Evolutionary conservation across 2,888 invertebrate genomes (phyloP).

Genomic region (Lasius platythorax): DNA sequence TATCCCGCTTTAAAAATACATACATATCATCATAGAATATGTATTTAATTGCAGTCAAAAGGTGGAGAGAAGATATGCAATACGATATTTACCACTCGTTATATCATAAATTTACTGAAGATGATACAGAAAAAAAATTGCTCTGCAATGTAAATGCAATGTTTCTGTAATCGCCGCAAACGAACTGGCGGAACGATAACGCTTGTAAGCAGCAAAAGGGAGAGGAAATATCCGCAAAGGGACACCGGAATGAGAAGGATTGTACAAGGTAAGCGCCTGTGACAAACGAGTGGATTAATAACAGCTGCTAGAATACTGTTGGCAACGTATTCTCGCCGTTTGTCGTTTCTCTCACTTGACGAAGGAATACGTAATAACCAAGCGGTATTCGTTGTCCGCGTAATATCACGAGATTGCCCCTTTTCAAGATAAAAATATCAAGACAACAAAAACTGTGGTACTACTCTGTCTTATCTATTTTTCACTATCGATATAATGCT

Average conservation of each 20-base stretch:
- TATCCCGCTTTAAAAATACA: not conserved
- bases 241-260: slow-evolving; percentile 60
- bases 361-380: slow-evolving; percentile 62
- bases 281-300: slow-evolving; percentile 81
- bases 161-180: slow-evolving; percentile 57
- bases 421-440: not conserved
- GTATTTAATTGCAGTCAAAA: slow-evolving; percentile 8
- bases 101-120: slow-evolving; percentile 17
- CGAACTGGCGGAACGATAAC: slow-evolving; percentile 50
- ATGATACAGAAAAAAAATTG: slow-evolving; percentile 37
- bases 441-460: not conserved
- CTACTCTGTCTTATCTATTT: slow-evolving; percentile 21
- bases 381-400: slow-evolving; percentile 57
- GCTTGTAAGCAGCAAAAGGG: slow-evolving; percentile 24
- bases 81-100: slow-evolving; percentile 17
- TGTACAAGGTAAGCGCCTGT: slow-evolving; percentile 72
- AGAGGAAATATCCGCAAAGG: slow-evolving; percentile 46
- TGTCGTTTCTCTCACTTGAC: slow-evolving; percentile 61
- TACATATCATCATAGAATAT: not conserved
- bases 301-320: slow-evolving; percentile 68
- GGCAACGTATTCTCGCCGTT: slow-evolving; percentile 64
- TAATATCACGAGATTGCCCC: slow-evolving; percentile 62
- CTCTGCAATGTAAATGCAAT: slow-evolving; percentile 37
- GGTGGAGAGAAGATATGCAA: not conserved
- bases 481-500: slow-evolving; percentile 9